Percentiles rank a stretch among this genome's conserved stretches.
phyloP scores from a whole-genome alignment of 2,797 vertebrate species.

The Ceryle rudis region DNA sequence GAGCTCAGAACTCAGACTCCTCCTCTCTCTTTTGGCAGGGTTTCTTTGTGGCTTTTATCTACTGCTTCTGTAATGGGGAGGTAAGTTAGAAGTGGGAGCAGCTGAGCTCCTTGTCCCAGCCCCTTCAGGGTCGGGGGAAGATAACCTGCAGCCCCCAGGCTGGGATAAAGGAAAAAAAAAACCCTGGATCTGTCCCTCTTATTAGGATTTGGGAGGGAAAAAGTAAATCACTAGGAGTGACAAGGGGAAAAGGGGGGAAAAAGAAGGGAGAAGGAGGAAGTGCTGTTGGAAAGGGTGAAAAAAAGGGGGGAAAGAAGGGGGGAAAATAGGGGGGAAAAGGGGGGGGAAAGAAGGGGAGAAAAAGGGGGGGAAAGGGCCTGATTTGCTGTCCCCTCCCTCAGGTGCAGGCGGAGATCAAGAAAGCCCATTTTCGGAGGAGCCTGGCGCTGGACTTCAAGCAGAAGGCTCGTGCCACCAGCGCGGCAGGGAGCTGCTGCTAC shows the following conservation, averaged over 20 bases:
- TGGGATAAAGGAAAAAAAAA: not conserved
- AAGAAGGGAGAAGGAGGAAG: no score
- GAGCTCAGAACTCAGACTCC: not conserved
- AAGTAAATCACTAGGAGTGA: not conserved
- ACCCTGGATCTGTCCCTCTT: not conserved
- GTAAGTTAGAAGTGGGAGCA: slow-evolving; percentile 74
- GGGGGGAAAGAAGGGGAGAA: not conserved
- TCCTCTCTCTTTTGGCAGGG: slow-evolving; percentile 82
- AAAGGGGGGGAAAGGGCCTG: no score
- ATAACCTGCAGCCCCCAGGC: not conserved
- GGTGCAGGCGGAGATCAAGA: slow-evolving; percentile 98
- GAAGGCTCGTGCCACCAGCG: slow-evolving; percentile 89
- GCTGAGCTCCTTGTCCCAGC: not conserved
- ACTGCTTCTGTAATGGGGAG: slow-evolving; percentile 99
- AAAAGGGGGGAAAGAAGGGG: no score
- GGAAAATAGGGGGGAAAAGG: not conserved
- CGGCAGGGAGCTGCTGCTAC: slow-evolving; percentile 86
- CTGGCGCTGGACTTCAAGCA: slow-evolving; percentile 93
- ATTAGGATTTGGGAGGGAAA: not conserved
- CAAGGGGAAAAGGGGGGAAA: no score
- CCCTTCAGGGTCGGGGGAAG: not conserved
- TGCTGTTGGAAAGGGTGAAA: no score
- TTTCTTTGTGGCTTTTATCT: slow-evolving; percentile 97
- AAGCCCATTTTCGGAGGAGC: slow-evolving; percentile 92
- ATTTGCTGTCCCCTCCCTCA: slow-evolving; percentile 33